phyloP scores from a whole-genome alignment of 2,797 vertebrate genomes.

The Lophius americanus region DNA sequence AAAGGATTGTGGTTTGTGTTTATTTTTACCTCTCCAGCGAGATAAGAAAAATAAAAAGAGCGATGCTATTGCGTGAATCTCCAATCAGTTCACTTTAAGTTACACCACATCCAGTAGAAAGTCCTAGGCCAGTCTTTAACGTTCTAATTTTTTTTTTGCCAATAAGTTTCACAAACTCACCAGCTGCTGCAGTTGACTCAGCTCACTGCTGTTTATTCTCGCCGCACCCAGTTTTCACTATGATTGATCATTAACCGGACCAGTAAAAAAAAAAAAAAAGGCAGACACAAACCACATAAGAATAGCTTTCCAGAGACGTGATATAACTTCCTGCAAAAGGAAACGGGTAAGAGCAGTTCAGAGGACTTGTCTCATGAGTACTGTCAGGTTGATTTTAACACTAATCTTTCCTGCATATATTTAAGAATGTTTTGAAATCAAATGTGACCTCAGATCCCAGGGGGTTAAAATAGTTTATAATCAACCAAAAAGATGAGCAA shows the following conservation, averaged over 20 bases:
- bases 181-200: slow-evolving; percentile 32
- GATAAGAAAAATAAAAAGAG: slow-evolving; percentile 1
- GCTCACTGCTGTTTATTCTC: slow-evolving; percentile 39
- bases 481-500: too few species aligned
- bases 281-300: slow-evolving; percentile 12
- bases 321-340: slow-evolving; percentile 6
- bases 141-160: not conserved
- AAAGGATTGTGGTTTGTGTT: slow-evolving; percentile 2
- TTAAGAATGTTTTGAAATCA: too few species aligned
- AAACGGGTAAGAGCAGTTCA: slow-evolving; percentile 7
- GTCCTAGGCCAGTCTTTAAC: not conserved
- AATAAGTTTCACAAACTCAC: slow-evolving; percentile 13
- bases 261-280: slow-evolving; percentile 44
- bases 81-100: not conserved
- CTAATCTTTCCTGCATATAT: too few species aligned
- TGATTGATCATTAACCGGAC: slow-evolving; percentile 78
- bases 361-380: not conserved
- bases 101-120: not conserved
- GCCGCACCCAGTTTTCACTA: slow-evolving; percentile 74
- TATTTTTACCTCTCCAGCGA: not conserved
- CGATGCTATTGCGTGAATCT: not conserved
- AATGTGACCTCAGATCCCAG: too few species aligned
- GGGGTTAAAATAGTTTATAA: too few species aligned
- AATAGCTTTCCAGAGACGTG: not conserved
- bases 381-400: too few species aligned